Percentiles rank a stretch among this genome's conserved stretches.
Evolutionary conservation across 2,113 vertebrate species (phyloP).

Genomic region (Pygoscelis antarcticus): DNA sequence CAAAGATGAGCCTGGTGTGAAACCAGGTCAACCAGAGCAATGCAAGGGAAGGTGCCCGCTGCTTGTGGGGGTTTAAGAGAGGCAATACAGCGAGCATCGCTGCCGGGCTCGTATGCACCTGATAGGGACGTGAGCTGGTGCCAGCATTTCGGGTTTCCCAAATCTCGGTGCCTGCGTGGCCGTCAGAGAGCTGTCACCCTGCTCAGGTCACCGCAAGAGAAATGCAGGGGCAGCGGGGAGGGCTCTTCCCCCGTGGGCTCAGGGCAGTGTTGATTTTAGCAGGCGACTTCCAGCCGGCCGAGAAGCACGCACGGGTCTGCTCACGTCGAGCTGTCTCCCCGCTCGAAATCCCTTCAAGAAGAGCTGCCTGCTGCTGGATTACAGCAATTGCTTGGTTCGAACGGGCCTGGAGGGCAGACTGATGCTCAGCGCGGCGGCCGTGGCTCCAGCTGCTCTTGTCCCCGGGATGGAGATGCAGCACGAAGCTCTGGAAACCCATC

Average conservation of each 20-base stretch:
- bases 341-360: neutral
- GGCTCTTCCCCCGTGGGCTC: neutral
- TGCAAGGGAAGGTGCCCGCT: neutral
- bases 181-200: neutral
- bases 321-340: neutral
- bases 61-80: too few relatives aligned
- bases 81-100: rapidly evolving
- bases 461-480: too few relatives aligned
- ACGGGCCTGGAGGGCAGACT: rapidly evolving
- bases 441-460: neutral
- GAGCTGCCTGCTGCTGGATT: neutral
- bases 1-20: rapidly evolving
- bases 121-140: rapidly evolving
- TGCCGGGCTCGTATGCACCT: rapidly evolving
- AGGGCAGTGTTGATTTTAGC: neutral
- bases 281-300: neutral
- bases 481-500: neutral
- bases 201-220: neutral
- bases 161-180: rapidly evolving
- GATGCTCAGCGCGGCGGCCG: neutral
- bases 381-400: neutral
- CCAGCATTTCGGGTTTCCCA: neutral
- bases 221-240: neutral
- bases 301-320: neutral
- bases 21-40: neutral